Evolutionary conservation across 2,888 invertebrate species (phyloP), one percentile per base, ranked within the genome.

Genomic region (Drosophila prostipennis): DNA sequence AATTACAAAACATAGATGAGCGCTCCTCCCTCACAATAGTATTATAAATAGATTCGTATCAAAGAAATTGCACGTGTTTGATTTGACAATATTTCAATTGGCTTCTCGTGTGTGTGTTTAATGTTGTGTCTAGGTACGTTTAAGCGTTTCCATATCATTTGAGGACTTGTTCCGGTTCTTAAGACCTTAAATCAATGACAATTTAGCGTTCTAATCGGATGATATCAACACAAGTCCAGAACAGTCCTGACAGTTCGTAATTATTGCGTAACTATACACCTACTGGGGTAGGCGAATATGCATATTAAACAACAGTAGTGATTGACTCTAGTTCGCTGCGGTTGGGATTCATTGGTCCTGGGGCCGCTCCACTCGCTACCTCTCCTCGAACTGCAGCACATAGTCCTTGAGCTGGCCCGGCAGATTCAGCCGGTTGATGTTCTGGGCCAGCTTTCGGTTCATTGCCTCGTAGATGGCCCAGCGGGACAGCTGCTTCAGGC

Each of bases 401-500:
- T 96, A 96, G 73, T 95, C 95, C 90, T 95, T 95, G 34, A 96
- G 92, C 45, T 94, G 93, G 73, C 93, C 93, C 7, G 96, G 96
- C 77, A 96, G 91, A 89, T 95, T 95, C 77, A 96, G 92, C 88
- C 94, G 94, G 87, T 93, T 94, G 53, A 95, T 93, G 86, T 93
- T 93, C 72, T 94, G 93, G n/a, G 95, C 95, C 56, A 96, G 93
- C 82, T 94, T 93, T 49, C 94, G 92, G 70, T 93, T 93, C 72
- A 96, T 90, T 54, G 95, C 93, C 80, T 94, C 94, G 89, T 95
- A 95, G 72, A 96, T 95, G 76, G 93, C 93, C 54, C 95, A 94
- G 19, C 96, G 93, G 45, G 95, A 93, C 68, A 95, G 94, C 91
- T 96, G 95, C 89, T 95, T 95, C n/a, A 96, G 92, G 72, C 94